Evolutionary conservation across 2,797 vertebrate genomes (phyloP).

Genomic region (Prionace glauca): DNA sequence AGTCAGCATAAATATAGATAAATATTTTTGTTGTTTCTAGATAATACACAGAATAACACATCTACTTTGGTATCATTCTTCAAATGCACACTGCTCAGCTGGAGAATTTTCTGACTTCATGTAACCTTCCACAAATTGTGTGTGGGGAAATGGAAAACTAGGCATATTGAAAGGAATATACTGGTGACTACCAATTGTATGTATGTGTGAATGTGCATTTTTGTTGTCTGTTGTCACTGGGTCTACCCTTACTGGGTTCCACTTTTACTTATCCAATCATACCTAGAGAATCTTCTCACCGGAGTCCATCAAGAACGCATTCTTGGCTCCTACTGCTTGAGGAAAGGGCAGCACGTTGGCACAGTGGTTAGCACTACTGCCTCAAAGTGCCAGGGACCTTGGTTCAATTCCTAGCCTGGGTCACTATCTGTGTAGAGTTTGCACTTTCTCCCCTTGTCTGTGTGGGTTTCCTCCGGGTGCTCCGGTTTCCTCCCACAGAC

Average conservation of each 20-base stretch:
- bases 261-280: background rate
- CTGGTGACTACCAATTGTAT: background rate
- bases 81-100: background rate
- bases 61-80: background rate
- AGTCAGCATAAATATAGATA: background rate
- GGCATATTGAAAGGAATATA: background rate
- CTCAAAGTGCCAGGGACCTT: too few species aligned
- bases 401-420: too few species aligned
- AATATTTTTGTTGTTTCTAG: background rate
- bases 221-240: background rate
- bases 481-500: too few species aligned
- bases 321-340: background rate
- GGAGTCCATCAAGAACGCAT: background rate
- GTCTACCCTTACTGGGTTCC: background rate
- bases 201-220: background rate
- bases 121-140: background rate
- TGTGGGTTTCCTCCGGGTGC: too few species aligned
- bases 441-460: too few species aligned
- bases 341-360: background rate
- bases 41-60: background rate
- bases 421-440: too few species aligned
- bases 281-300: background rate
- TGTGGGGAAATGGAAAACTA: background rate
- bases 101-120: background rate
- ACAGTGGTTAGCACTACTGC: too few species aligned